Percentiles rank a stretch among this genome's conserved stretches.
These are phyloP conservation scores for Macrotus californicus DNA, from an alignment of 2,113 vertebrate genomes.

Conservation along the genomic window DNA sequence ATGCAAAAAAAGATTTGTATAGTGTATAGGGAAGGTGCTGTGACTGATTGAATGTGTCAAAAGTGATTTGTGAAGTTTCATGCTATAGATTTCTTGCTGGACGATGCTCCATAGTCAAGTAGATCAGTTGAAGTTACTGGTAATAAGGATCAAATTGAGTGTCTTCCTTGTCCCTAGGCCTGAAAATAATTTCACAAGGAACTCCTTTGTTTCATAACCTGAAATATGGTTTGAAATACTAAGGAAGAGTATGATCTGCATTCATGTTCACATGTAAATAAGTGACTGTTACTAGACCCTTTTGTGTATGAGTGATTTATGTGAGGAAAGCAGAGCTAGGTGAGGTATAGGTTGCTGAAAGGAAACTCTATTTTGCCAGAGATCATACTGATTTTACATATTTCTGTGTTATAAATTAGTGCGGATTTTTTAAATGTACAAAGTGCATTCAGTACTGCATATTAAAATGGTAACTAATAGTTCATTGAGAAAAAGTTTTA, in stretches of 20 bases:
- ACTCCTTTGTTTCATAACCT: not conserved
- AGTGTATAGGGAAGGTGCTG: too few species aligned
- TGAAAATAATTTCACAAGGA: not conserved
- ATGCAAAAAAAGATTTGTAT: too few species aligned
- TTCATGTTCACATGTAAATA: not conserved
- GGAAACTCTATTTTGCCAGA: not conserved
- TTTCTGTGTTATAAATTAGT: not conserved
- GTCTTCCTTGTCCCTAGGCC: not conserved
- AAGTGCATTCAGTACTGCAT: not conserved
- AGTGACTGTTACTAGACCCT: not conserved
- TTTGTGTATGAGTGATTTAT: not conserved
- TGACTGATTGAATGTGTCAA: too few species aligned
- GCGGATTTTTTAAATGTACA: not conserved
- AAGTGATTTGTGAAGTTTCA: too few species aligned
- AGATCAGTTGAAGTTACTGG: too few species aligned
- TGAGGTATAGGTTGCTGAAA: not conserved
- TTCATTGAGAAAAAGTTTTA: not conserved
- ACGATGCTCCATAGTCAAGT: too few species aligned
- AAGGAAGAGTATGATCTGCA: not conserved
- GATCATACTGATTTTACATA: not conserved
- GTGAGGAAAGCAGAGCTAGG: not conserved
- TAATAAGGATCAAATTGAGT: too few species aligned
- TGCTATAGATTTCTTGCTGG: too few species aligned
- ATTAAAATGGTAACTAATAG: not conserved
- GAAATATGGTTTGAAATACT: not conserved